phyloP scores from a whole-genome alignment of 2,888 invertebrate genomes.

The Tolmerus cingulatus region DNA sequence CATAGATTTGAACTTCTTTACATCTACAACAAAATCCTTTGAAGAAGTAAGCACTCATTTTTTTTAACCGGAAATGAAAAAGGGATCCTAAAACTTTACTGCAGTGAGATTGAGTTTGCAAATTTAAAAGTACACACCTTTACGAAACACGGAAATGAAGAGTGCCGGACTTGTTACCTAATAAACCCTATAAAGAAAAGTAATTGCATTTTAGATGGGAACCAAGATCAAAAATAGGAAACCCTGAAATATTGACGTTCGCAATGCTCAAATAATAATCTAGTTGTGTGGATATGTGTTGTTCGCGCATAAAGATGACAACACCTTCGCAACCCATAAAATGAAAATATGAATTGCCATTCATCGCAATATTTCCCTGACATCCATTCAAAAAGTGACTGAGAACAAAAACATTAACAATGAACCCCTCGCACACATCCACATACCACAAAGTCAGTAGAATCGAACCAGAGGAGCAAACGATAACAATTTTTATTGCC shows the following conservation, averaged over 20 bases:
- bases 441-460: constrained; percentile 2
- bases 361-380: not conserved
- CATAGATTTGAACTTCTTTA: not conserved
- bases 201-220: not conserved
- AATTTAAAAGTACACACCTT: not conserved
- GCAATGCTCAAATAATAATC: not conserved
- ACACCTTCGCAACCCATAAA: not conserved
- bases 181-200: not conserved
- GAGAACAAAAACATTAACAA: not conserved
- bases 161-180: not conserved
- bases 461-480: constrained; percentile 12
- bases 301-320: not conserved
- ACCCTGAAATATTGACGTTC: not conserved
- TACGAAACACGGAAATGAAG: not conserved
- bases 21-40: not conserved
- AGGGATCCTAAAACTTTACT: not conserved
- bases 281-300: not conserved
- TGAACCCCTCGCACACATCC: not conserved
- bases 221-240: not conserved
- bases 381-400: not conserved
- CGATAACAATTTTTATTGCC: constrained; percentile 37
- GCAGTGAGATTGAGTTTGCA: not conserved
- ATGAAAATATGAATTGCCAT: not conserved
- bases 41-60: not conserved
- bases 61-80: not conserved